Base-by-base conservation (phyloP, 2,113 vertebrate genomes). In the human region DNA sequence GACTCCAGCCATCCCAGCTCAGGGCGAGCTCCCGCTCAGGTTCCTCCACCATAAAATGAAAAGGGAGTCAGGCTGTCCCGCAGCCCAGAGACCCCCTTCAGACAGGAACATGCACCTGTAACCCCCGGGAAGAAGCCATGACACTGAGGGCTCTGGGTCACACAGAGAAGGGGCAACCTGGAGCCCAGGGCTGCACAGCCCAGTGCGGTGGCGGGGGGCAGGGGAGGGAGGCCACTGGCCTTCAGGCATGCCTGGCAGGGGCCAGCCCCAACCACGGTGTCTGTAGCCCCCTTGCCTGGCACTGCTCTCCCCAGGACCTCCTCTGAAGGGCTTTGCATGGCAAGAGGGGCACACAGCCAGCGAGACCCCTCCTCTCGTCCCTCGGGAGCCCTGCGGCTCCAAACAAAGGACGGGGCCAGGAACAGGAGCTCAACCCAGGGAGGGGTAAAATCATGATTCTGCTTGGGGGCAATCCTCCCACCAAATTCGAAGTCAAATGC, bases 361-460 rank as follows among this genome's bases (percentile, higher is more conserved):
- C 10, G 9, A 64, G 27, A 55, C 18, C 11, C n/a, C 27, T 43
- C 72, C 32, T 68, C 35, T 5, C 12, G 18, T 66, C 32, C 73
- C 81, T 48, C 0, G 4, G n/a, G 13, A 55, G 64, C 90, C 78
- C 43, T 12, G 14, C 10, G 18, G 23, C 18, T 85, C 17, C 79
- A 50, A 89, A 95, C 94, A 18, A 91, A 96, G 32, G 76, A 18
- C 35, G 84, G 16, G 50, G 38, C 50, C 12, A 40, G n/a, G 13
- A 32, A 45, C 4, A 5, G 50, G 6, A 18, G 38, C 35, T n/a
- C 30, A 35, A 68, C 38, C 27, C 11, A 0, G 5, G 88, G 35
- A 76, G 20, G 61, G n/a, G 5, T 22, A 32, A 61, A 43, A 5
- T 40, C 30, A 61, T 10, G 70, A 30, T 64, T 23, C 20, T 43